phyloP scores from a whole-genome alignment of 2,797 vertebrate genomes.

The Prunella strophiata region DNA sequence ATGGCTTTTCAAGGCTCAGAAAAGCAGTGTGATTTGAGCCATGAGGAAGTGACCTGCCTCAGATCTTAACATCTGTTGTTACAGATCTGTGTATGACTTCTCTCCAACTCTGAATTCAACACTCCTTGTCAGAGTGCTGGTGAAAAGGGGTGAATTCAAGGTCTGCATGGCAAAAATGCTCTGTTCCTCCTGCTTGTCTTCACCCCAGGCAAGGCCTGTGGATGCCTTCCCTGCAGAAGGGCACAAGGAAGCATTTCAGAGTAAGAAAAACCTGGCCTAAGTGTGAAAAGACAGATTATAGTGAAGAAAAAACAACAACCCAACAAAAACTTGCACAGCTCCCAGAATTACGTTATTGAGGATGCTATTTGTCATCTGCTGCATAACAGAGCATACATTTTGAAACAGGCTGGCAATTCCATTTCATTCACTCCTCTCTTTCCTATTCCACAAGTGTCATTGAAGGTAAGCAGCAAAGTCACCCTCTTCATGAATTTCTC shows the following conservation, averaged over 20 bases:
- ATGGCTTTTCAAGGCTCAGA: neutral
- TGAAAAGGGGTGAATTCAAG: neutral
- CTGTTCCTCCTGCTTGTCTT: neutral
- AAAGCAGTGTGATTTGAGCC: neutral
- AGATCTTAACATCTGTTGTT: neutral
- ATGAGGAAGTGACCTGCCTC: neutral
- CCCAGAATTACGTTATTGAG: neutral
- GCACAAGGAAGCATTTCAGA: neutral
- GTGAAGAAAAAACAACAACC: neutral
- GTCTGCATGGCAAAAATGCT: neutral
- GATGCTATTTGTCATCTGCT: slow-evolving; percentile 13
- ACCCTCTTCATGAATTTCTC: slow-evolving; percentile 62
- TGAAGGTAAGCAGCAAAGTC: slow-evolving; percentile 66
- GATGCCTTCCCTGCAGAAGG: neutral
- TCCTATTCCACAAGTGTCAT: slow-evolving; percentile 61
- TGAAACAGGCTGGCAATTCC: slow-evolving; percentile 42
- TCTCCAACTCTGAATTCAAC: neutral
- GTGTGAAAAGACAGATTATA: slow-evolving; percentile 23
- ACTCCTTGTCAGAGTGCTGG: neutral
- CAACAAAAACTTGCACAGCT: neutral
- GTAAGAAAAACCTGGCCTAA: neutral
- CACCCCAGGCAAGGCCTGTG: neutral
- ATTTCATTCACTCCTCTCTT: slow-evolving; percentile 49
- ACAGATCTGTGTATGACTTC: neutral
- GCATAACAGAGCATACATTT: neutral